phyloP scores from a whole-genome alignment of 2,113 vertebrate species.

The Rafetus swinhoei region DNA sequence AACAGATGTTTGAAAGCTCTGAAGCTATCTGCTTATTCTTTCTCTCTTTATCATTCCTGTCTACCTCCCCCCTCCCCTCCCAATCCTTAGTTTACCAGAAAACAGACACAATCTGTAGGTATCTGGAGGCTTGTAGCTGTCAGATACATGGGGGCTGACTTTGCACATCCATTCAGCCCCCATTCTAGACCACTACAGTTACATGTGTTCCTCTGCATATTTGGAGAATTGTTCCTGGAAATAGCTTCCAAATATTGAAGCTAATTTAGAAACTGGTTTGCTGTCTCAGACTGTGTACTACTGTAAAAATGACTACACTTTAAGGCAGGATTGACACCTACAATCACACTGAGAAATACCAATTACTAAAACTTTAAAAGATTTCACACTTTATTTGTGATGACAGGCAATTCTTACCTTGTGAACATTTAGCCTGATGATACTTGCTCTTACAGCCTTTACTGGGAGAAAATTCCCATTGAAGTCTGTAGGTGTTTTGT shows the following conservation, averaged over 20 bases:
- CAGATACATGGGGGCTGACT: neutral
- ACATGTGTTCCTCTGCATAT: neutral
- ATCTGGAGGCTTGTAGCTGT: neutral
- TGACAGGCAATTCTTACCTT: neutral
- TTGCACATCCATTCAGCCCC: neutral
- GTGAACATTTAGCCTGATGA: neutral
- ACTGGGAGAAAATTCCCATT: neutral
- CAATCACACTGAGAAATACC: neutral
- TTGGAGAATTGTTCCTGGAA: neutral
- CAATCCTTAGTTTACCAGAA: neutral
- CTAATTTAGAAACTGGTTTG: neutral
- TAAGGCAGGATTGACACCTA: neutral
- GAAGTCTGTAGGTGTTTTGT: neutral
- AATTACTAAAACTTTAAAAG: accelerated
- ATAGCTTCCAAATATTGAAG: accelerated
- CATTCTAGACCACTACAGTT: too few species aligned
- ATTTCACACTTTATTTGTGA: accelerated
- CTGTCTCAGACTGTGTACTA: accelerated
- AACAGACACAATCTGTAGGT: neutral
- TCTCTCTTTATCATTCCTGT: neutral
- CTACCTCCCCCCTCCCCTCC: too few species aligned
- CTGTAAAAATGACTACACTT: accelerated
- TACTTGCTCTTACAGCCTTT: neutral
- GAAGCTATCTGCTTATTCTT: neutral
- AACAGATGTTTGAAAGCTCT: accelerated